Conservation (phyloP, 2,888 invertebrate species). For the Phytoseiulus persimilis region DNA sequence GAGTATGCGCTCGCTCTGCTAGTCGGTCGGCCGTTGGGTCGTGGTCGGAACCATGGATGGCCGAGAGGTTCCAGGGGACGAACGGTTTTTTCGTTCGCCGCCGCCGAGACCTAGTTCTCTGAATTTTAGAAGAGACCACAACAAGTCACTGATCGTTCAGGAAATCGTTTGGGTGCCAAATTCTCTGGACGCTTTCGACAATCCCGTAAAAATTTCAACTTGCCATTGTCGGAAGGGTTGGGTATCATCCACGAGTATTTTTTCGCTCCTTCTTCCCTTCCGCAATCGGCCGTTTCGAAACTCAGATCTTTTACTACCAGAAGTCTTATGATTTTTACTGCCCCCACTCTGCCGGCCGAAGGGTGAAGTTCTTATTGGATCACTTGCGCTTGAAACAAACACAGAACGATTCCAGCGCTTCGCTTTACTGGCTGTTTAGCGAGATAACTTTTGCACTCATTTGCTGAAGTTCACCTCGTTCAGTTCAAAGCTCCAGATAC, state of each 20-base stretch:
- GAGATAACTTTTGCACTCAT: neutral
- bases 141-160: slow-evolving; percentile 5
- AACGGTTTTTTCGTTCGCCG: neutral
- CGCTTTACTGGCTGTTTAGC: neutral
- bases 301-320: neutral
- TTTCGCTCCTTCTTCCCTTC: neutral
- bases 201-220: neutral
- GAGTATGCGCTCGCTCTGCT: neutral
- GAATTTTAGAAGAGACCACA: neutral
- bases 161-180: slow-evolving; percentile 5
- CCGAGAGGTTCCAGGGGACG: neutral
- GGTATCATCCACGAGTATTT: neutral
- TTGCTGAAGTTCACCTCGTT: neutral
- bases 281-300: neutral
- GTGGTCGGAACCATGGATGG: neutral
- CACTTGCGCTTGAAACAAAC: neutral
- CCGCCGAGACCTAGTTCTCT: neutral
- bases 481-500: neutral
- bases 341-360: neutral
- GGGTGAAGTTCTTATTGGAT: neutral
- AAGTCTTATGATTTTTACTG: neutral
- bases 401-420: neutral
- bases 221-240: neutral
- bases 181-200: neutral
- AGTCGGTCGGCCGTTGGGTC: no score